Percentiles rank a stretch among this genome's conserved stretches.
Conservation (phyloP, 2,113 vertebrate species). For the Corythoichthys haematopterus region DNA sequence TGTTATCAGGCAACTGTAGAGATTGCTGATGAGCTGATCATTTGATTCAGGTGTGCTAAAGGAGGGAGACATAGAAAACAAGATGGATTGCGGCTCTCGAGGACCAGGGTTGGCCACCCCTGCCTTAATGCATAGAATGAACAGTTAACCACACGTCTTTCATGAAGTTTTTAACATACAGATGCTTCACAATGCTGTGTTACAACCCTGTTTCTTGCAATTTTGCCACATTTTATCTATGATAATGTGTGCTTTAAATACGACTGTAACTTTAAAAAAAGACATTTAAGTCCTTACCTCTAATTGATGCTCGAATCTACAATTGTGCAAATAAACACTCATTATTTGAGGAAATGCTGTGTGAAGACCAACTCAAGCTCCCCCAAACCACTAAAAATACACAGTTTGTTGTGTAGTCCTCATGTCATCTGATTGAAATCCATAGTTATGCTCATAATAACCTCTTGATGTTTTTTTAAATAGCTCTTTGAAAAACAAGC, state of each 20-base stretch:
- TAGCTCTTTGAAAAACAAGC: not conserved
- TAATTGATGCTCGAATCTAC: not conserved
- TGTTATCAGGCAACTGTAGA: too few relatives aligned
- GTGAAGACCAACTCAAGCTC: slow-evolving; percentile 30
- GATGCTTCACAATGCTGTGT: not conserved
- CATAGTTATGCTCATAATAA: slow-evolving; percentile 22
- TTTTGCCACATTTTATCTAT: too few relatives aligned
- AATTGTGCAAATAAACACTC: not conserved
- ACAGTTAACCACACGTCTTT: not conserved
- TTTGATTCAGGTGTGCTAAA: too few relatives aligned
- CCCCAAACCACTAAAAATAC: slow-evolving; percentile 37
- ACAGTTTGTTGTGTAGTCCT: not conserved
- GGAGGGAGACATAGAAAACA: too few relatives aligned
- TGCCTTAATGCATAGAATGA: too few relatives aligned
- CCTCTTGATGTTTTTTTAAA: not conserved
- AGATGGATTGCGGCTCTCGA: too few relatives aligned
- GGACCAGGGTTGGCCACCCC: too few relatives aligned
- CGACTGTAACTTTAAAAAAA: too few relatives aligned
- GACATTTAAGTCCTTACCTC: too few relatives aligned
- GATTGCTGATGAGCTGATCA: too few relatives aligned
- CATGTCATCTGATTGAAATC: slow-evolving; percentile 12
- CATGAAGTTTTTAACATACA: not conserved
- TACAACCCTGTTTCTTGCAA: too few relatives aligned
- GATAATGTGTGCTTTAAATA: too few relatives aligned
- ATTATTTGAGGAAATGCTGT: not conserved